These are phyloP conservation scores for Morpho achilles DNA, from an alignment of 2,888 invertebrate species.

Conservation along the genomic window DNA sequence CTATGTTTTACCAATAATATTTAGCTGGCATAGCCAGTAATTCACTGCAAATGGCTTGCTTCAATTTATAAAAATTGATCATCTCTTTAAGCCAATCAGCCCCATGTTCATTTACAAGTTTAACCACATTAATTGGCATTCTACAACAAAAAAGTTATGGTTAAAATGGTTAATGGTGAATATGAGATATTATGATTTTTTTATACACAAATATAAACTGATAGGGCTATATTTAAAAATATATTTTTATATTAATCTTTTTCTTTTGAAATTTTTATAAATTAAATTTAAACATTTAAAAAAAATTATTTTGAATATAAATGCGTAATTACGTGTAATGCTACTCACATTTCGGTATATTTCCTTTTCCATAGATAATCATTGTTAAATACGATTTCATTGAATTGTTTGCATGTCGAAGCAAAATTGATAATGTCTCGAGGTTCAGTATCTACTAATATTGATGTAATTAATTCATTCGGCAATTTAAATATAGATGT, in stretches of 20 bases:
- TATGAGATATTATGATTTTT: background rate
- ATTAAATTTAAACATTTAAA: background rate
- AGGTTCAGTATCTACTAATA: constrained; percentile 38
- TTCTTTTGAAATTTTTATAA: too few relatives aligned
- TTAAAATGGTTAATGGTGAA: constrained; percentile 9
- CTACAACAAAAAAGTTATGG: constrained; percentile 34
- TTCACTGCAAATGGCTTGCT: constrained; percentile 32
- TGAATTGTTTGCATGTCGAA: constrained; percentile 71
- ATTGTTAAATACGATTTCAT: constrained; percentile 59
- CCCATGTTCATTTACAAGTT: constrained; percentile 31
- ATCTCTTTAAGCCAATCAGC: constrained; percentile 41
- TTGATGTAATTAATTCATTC: constrained; percentile 45
- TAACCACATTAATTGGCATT: constrained; percentile 15
- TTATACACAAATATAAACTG: background rate
- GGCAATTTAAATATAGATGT: constrained; percentile 38
- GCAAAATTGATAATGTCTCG: constrained; percentile 73
- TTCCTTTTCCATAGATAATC: constrained; percentile 49
- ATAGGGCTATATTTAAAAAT: too few relatives aligned
- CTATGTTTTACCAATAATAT: constrained; percentile 41
- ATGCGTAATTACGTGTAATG: background rate
- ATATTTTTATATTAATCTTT: too few relatives aligned
- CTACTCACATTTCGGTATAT: constrained; percentile 44
- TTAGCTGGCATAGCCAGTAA: constrained; percentile 42
- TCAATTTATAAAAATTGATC: constrained; percentile 35
- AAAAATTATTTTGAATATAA: background rate